phyloP scores from a whole-genome alignment of 2,113 vertebrate species.

The Gymnocephalus cernua region DNA sequence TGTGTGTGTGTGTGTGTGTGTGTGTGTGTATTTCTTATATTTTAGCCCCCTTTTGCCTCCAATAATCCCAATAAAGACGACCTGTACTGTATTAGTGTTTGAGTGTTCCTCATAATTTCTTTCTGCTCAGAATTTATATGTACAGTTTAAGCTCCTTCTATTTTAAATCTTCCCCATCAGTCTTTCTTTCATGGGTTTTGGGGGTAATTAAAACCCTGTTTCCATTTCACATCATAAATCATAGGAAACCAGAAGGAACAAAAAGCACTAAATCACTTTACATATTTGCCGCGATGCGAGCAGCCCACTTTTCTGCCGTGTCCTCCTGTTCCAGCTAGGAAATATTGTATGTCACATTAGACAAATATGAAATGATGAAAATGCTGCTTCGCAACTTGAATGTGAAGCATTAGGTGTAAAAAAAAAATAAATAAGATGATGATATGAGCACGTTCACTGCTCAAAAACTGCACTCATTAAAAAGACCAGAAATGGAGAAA shows the following conservation, averaged over 20 bases:
- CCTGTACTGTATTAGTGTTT: not conserved
- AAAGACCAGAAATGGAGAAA: slow-evolving; percentile 21
- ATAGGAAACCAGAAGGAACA: not conserved
- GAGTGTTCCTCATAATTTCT: not conserved
- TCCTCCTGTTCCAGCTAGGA: not conserved
- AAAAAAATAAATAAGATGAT: slow-evolving; percentile 19
- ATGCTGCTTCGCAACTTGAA: not conserved
- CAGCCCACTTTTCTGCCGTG: not conserved
- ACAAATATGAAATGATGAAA: not conserved
- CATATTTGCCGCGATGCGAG: not conserved
- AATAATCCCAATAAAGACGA: not conserved
- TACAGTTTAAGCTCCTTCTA: no score
- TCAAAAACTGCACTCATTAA: slow-evolving; percentile 22
- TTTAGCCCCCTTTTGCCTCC: not conserved
- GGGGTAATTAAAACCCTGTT: not conserved
- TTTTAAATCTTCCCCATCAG: no score
- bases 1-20: no score
- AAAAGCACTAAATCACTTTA: not conserved
- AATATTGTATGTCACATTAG: not conserved
- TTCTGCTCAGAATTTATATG: not conserved
- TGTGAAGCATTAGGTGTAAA: slow-evolving; percentile 6
- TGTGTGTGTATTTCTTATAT: no score
- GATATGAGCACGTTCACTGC: not conserved
- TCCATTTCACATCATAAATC: not conserved
- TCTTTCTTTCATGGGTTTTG: no score